A percentile compares a stretch with the other conserved stretches of the same genome.
These are phyloP conservation scores for Phasia obesa DNA, from an alignment of 2,888 invertebrate genomes.

Conservation along the genomic window DNA sequence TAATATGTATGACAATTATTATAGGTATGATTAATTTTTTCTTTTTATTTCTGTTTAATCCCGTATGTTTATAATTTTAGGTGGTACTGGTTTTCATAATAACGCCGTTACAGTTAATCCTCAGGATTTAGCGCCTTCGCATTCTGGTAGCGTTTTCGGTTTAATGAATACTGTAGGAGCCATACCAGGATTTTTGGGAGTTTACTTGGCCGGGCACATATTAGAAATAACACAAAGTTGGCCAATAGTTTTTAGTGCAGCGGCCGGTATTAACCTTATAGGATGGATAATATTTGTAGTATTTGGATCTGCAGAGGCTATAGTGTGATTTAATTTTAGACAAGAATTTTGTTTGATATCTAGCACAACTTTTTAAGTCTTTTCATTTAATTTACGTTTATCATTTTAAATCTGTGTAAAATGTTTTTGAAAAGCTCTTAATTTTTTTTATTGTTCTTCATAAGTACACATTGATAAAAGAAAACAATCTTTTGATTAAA, in stretches of 20 bases:
- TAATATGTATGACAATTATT: conserved; percentile 82
- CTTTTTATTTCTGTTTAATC: no score
- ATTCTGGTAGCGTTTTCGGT: conserved; percentile 88
- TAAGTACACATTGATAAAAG: no score
- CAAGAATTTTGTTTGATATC: conserved; percentile 35
- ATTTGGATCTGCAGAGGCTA: conserved; percentile 84
- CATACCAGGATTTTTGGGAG: conserved; percentile 87
- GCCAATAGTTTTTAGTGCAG: conserved; percentile 86
- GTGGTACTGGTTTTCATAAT: conserved; percentile 87
- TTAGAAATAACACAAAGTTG: conserved; percentile 87
- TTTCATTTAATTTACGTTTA: conserved; percentile 36
- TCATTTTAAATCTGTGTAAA: conserved; percentile 28
- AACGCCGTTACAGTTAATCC: conserved; percentile 89
- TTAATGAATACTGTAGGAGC: conserved; percentile 89
- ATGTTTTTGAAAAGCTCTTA: conserved; percentile 15
- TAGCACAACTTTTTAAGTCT: conserved; percentile 54
- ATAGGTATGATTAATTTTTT: conserved; percentile 76
- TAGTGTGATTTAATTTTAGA: conserved; percentile 80
- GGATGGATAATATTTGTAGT: conserved; percentile 85
- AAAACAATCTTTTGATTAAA: not conserved
- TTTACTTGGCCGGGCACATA: conserved; percentile 88
- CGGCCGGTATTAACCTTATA: conserved; percentile 85
- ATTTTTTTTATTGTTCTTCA: conserved; percentile 47
- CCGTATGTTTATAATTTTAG: conserved; percentile 79
- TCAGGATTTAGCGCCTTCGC: conserved; percentile 87